Evolutionary conservation across 2,113 vertebrate species (phyloP), one percentile per base, ranked within the genome.

Genomic region (Acanthisitta chloris): DNA sequence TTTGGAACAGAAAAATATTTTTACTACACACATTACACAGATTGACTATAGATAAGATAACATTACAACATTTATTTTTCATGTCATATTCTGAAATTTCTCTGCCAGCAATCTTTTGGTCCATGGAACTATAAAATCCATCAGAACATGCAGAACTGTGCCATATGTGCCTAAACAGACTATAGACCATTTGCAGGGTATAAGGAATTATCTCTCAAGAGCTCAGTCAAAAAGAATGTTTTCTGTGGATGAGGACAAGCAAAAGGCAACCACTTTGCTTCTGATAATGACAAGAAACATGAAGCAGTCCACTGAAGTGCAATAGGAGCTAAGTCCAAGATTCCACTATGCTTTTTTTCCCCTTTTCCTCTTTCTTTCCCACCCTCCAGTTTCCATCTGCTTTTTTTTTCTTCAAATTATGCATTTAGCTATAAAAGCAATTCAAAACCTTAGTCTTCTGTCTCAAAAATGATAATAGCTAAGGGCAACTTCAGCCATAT

Each of bases 311-410:
- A 18, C 23, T 45, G 28, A 73, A 51, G 17, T 65, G 4, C 21
- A 81, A 8, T 2, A 84, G 69, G 23, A 72, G 7, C 23, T 8
- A 25, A 54, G 14, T 54, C 6, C 18, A 90, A 34, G 19, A n/a
- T 59, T 15, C 4, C 4, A 57, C 5, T 40, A 20, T 8, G 10
- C 2, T 33, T 31, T 36, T 26, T 5, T 10, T 12, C 21, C 26
- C 28, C 7, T 33, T 4, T 16, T 2, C 15, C 33, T 77, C 4
- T 38, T 18, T 1, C 0, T 43, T 36, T 38, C 10, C 5, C 12
- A 13, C 14, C 2, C 9, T 48, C 8, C 33, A 73, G 12, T 49
- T 43, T 55, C 57, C 2, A 18, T 49, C 48, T 20, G 3, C 1
- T 17, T 65, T 33, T 45, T 20, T 40, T 65, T 19, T 65, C 18